Base-by-base conservation (phyloP, 2,888 invertebrate genomes). In the Drosophila eohydei region DNA sequence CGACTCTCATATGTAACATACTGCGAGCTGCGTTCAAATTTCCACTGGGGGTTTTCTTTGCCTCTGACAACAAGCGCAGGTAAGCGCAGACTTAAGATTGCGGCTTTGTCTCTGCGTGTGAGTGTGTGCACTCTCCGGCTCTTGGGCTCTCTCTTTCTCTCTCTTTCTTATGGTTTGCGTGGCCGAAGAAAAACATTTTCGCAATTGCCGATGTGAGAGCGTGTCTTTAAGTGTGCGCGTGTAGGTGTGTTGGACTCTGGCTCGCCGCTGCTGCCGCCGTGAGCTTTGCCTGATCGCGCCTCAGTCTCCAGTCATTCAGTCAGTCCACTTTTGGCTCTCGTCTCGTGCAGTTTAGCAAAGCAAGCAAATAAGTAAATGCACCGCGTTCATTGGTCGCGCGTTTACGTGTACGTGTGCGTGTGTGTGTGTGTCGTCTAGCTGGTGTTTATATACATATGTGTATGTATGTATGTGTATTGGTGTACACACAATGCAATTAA, bases 201-300 rank as follows among this genome's bases (percentile, higher is more conserved):
- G 78, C 78, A 78, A 78, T 48, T 71, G 75, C 56, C 55, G 59
- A 48, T 34, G 58, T 16, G 21, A 28, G 51, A 32, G 34, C 28
- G 34, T 40, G 40, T 65, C 21, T 67, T 41, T n/a, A 34, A 40
- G 40, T 57, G 46, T 56, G 57, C 65, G 51, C 46, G 46, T 66
- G 67, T 74, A 75, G 68, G 75, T 71, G 74, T 78, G 79, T 78
- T 78, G 66, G 79, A 66, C 77, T 77, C 77, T 74, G 74, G 40
- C 55, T 32, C 58, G 73, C 41, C 61, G 59, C 64, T 54, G 77
- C 60, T 41, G 74, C 66, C 55, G 78, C 71, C 71, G 78, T 81
- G 88, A 88, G 83, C 88, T 84, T 88, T 84, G 83, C 69, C 87
- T 81, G 84, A 87, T 84, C 83, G 86, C 63, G 64, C 57, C 65